A percentile compares a stretch with the other conserved stretches of the same genome.
phyloP scores from a whole-genome alignment of 1,140 invertebrate species.

The Odontomachus brunneus region DNA sequence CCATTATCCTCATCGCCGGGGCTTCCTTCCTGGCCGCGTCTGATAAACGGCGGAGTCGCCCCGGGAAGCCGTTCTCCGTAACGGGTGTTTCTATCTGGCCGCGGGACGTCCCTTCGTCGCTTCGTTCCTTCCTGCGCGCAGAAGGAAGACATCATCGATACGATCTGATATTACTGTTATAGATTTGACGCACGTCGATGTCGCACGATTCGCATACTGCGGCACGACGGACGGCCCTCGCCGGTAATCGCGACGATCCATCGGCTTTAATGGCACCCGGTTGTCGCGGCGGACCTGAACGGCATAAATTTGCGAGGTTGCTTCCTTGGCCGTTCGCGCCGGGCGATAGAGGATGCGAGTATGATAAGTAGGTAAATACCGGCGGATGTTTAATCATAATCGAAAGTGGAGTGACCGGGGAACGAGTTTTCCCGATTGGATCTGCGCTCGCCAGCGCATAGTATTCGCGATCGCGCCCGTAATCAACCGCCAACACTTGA shows the following conservation, averaged over 20 bases:
- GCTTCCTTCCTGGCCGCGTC: constrained; percentile 48
- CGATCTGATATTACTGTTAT: constrained; percentile 52
- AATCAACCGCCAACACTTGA: constrained; percentile 51
- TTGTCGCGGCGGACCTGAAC: neutral
- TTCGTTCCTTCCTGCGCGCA: constrained; percentile 25
- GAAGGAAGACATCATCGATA: constrained; percentile 56
- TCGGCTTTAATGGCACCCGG: constrained; percentile 25
- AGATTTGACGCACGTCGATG: constrained; percentile 41
- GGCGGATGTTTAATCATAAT: constrained; percentile 53
- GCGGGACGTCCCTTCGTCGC: constrained; percentile 47
- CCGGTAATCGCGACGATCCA: constrained; percentile 30
- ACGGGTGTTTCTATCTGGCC: constrained; percentile 52
- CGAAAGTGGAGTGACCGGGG: constrained; percentile 32
- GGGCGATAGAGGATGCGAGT: constrained; percentile 42
- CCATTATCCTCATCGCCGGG: constrained; percentile 47
- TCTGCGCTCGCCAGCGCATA: constrained; percentile 18
- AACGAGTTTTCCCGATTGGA: constrained; percentile 48
- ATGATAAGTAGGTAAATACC: constrained; percentile 56
- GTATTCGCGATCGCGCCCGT: constrained; percentile 33
- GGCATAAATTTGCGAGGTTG: constrained; percentile 26
- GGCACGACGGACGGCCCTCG: neutral
- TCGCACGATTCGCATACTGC: constrained; percentile 14
- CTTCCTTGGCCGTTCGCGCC: constrained; percentile 14
- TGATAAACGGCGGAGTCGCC: constrained; percentile 50
- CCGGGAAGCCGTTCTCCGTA: constrained; percentile 50